Percentiles rank a stretch among this genome's conserved stretches.
phyloP scores from a whole-genome alignment of 2,888 invertebrate genomes.

The Xestia rhomboidea region DNA sequence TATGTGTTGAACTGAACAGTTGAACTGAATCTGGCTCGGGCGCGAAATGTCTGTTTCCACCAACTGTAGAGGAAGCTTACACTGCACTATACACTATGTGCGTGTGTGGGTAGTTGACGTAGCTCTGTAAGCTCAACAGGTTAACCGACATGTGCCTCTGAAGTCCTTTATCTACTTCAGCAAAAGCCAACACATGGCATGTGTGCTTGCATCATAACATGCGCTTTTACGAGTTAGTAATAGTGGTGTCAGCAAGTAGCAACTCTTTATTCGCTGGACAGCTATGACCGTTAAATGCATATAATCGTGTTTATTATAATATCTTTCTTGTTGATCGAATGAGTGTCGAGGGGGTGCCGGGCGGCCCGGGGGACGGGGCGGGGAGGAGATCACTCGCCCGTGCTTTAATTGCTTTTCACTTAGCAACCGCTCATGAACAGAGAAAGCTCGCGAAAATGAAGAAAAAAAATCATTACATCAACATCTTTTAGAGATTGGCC shows the following conservation, averaged over 20 bases:
- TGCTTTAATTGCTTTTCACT: conserved; percentile 91
- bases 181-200: conserved; percentile 8
- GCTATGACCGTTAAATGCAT: conserved; percentile 67
- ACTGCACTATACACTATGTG: conserved; percentile 11
- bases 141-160: conserved; percentile 42
- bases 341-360: conserved; percentile 75
- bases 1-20: neutral
- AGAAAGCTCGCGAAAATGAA: conserved; percentile 88
- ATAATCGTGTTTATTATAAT: conserved; percentile 80
- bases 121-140: conserved; percentile 58
- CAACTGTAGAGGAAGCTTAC: neutral
- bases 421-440: conserved; percentile 91
- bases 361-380: conserved; percentile 70
- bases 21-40: conserved; percentile 1
- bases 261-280: conserved; percentile 33
- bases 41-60: conserved; percentile 1
- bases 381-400: conserved; percentile 90
- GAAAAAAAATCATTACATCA: conserved; percentile 90
- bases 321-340: conserved; percentile 85
- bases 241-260: conserved; percentile 18
- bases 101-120: conserved; percentile 33
- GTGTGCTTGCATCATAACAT: conserved; percentile 31
- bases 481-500: conserved; percentile 90
- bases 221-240: conserved; percentile 35
- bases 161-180: neutral